Evolutionary conservation across 2,888 invertebrate genomes (phyloP), one percentile per base, ranked within the genome.

Genomic region (Rhagium mordax): DNA sequence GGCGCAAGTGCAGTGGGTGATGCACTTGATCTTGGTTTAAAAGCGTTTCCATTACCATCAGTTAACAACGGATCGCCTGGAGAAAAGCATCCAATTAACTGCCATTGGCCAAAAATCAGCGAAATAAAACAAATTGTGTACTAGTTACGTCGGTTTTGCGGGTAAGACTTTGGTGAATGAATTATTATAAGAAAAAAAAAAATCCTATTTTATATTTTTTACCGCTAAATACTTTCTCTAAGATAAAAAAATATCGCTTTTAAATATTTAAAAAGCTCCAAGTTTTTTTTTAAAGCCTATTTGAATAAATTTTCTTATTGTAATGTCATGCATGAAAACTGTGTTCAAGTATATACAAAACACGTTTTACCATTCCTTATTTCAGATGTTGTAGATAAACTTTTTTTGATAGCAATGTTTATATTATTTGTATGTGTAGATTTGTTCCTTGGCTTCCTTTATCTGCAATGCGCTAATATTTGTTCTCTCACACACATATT

Each of bases 21-120:
- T 59, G 59, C 59, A 59, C 59, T 59, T 59, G 59, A 59, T 59
- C 59, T 59, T 59, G 33, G 29, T 33, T 8, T 29, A 33, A 59
- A 59, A 59, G 59, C 59, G 59, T 29, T 59, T 15, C 59, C 59
- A 29, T 33, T 59, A 20, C 59, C 59, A 33, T 29, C 59, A 59
- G 59, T 59, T 33, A 59, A 33, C 29, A 33, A 33, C 59, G 59
- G 16, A 16, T 18, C 15, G 29, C 29, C 33, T 16, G 29, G 10
- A 3, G 55, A 24, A 57, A 15, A 33, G 33, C 29, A 16, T 59
- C 33, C 59, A 59, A 33, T 33, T 8, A 33, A 33, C 33, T 13
- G 33, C 33, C 13, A 33, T 13, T 33, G 33, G 8, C 3, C 2
- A 33, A 33, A 33, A 33, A 13, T 33, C 33, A 33, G 33, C 33